Evolutionary conservation across 2,888 invertebrate species (phyloP), one percentile per base, ranked within the genome.

Genomic region (Epinotia ramella): DNA sequence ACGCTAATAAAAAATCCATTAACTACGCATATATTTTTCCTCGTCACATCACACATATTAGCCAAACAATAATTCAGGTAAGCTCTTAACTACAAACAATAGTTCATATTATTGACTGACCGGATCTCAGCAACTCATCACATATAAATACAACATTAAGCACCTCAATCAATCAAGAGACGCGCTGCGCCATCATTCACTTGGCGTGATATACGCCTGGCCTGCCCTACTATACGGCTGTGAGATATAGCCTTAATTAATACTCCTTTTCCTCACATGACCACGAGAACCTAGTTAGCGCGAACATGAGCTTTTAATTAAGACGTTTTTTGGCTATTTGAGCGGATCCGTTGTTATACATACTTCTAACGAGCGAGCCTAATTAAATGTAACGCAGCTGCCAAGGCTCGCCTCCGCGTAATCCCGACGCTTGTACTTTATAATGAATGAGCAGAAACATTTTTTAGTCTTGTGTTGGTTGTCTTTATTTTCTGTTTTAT

Each of bases 161-260:
- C 68, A 57, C 28, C 56, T 73, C 62, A 63, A 63, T 44, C 62
- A 69, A 69, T 60, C 69, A 46, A 69, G 62, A 13, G 28, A 20
- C 40, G 24, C 24, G 53, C n/a, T 24, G 62, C 62, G 62, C 56
- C 28, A 73, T 68, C 56, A 68, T 44, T 68, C 73, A 68, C 72
- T 12, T 56, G 40, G n/a, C 72, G 72, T 57, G 69, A 69, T 69
- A 60, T 84, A 68, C 56, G 44, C 40, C 46, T 69, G 53, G n/a
- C 53, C 53, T n/a, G 53, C 53, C n/a, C 53, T n/a, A 53, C 53
- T 53, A 53, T 53, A 53, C n/a, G n/a, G 6, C 60, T 16, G 49
- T 67, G 86, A 86, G 84, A 87, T 84, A 87, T 87, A 78, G 83
- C 85, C 81, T 84, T 87, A 87, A 88, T 88, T 87, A 88, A 86